Evolutionary conservation across 2,113 vertebrate genomes (phyloP), one percentile per base, ranked within the genome.

Genomic region (Stomatorhinus ivindoensis): DNA sequence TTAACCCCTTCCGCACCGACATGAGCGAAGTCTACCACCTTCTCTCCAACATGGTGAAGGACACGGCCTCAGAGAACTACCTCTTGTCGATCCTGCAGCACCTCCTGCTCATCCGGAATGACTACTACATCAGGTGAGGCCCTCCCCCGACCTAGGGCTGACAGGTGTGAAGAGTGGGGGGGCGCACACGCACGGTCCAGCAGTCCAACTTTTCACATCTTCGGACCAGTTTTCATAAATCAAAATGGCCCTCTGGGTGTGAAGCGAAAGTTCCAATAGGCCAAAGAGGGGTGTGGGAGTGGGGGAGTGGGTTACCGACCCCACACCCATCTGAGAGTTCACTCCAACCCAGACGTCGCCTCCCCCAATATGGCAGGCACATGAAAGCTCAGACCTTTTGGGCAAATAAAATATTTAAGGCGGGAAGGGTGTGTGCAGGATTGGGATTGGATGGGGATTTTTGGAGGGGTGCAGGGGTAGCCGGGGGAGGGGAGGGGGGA

Each of bases 41-140:
- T 88, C 94, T 99, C 39, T 98, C 98, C 91, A 99, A 99, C 58
- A 97, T 99, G 97, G 92, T 99, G 93, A 99, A 96, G 93, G 98
- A 99, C 90, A 99, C 98, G 1, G 91, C 95, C 82, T 97, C 98
- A 6, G 98, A 99, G 93, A 90, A 95, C 55, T 99, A 97, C 93
- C 96, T 99, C 90, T 93, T 99, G 87, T 99, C 98, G 5, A 96
- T 99, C 92, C 97, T 99, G 1, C 98, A 99, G 93, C 98, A 99
- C 91, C 96, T 99, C 89, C 94, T 99, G 44, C 98, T 99, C 90
- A 98, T 99, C 93, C 96, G 98, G 94, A 99, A 96, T 13, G 98
- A 99, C 94, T 99, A 99, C 94, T 99, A 97, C 93, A 94, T 99
- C 93, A 96, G 97, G 98, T 99, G 94, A 95, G 96, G 89, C 85